Conservation (phyloP, 2,797 vertebrate genomes). For the Pempheris klunzingeri region DNA sequence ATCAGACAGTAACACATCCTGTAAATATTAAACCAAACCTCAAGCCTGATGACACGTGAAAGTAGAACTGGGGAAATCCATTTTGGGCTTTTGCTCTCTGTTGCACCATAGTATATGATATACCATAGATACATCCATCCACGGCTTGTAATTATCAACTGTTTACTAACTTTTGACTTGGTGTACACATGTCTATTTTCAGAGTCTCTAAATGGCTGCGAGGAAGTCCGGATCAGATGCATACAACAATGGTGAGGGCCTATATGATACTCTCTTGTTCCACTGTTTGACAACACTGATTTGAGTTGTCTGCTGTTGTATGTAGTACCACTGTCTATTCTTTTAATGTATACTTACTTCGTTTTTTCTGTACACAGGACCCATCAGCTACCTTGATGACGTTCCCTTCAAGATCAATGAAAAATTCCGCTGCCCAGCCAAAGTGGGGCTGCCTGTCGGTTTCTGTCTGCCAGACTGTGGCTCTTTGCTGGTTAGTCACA, state of each 20-base stretch:
- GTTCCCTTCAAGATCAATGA: conserved; percentile 99
- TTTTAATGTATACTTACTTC: neutral
- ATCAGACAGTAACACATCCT: no score
- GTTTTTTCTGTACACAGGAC: conserved; percentile 80
- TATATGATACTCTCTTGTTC: conserved; percentile 10
- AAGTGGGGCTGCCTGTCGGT: conserved; percentile 96
- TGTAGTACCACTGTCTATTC: conserved; percentile 2
- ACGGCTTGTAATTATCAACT: conserved; percentile 9
- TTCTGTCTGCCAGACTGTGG: conserved; percentile 91
- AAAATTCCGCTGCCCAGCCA: conserved; percentile 94
- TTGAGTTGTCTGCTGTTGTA: conserved; percentile 1
- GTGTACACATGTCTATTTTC: conserved; percentile 70
- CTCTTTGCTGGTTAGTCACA: conserved; percentile 87
- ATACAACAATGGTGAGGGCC: conserved; percentile 91
- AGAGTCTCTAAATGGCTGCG: conserved; percentile 98
- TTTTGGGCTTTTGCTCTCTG: neutral
- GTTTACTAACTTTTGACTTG: conserved; percentile 2
- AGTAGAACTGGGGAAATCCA: neutral
- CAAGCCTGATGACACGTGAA: neutral
- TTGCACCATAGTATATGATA: neutral
- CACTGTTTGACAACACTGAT: neutral
- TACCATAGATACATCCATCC: neutral
- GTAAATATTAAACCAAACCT: no score
- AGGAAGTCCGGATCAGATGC: conserved; percentile 95
- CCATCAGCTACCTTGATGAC: conserved; percentile 97